Percentiles rank a stretch among this genome's conserved stretches.
These are phyloP conservation scores for Sebastes steindachneri DNA, from an alignment of 2,797 vertebrate genomes.

Conservation along the genomic window DNA sequence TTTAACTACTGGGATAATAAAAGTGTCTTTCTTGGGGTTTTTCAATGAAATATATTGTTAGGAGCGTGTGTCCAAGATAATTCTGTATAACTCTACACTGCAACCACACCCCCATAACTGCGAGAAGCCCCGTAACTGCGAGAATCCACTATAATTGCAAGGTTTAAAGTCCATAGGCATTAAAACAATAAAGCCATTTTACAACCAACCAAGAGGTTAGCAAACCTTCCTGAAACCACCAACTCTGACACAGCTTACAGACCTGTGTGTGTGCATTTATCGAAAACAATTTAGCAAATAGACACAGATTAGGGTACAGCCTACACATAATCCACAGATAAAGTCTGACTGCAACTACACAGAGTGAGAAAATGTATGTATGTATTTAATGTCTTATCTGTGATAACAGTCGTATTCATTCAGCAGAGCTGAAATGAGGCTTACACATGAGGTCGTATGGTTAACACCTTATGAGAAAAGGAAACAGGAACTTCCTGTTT, in stretches of 20 bases:
- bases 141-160: neutral
- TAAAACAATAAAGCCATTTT: constrained; percentile 52
- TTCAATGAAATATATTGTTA: neutral
- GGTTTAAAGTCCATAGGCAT: constrained; percentile 54
- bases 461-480: constrained; percentile 7
- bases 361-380: constrained; percentile 19
- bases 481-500: constrained; percentile 14
- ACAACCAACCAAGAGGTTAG: constrained; percentile 14
- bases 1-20: neutral
- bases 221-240: neutral
- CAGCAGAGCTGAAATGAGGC: neutral
- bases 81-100: constrained; percentile 1
- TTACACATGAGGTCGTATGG: neutral
- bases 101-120: neutral
- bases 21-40: neutral
- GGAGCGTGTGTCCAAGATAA: neutral
- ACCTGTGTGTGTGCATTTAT: neutral
- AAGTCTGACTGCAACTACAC: neutral
- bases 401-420: constrained; percentile 1
- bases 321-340: constrained; percentile 9
- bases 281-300: neutral
- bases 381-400: neutral
- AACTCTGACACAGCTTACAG: neutral
- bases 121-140: no score
- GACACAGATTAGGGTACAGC: neutral